Evolutionary conservation across 2,888 invertebrate species (phyloP).

Genomic region (Pocota personata): DNA sequence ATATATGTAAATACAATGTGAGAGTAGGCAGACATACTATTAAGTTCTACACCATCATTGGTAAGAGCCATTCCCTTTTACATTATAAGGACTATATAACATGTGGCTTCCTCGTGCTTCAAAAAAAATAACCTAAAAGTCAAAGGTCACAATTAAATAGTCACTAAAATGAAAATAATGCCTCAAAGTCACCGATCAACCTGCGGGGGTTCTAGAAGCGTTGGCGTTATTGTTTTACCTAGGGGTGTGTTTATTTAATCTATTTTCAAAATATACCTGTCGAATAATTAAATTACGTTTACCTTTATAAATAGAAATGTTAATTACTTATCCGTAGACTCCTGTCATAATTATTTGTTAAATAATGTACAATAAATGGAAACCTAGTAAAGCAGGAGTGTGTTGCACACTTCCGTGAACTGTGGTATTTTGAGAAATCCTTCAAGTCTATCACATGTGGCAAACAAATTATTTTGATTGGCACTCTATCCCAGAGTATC

Average conservation of each 20-base stretch:
- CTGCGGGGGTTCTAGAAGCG: not conserved
- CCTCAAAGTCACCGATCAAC: not conserved
- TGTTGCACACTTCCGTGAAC: not conserved
- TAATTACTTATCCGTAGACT: not conserved
- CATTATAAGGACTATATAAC: too few species aligned
- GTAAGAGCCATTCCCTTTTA: not conserved
- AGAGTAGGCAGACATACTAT: too few species aligned
- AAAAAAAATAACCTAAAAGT: not conserved
- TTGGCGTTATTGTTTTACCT: not conserved
- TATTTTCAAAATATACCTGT: not conserved
- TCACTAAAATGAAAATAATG: not conserved
- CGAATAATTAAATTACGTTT: not conserved
- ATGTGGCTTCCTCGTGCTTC: too few species aligned
- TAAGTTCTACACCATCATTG: too few species aligned
- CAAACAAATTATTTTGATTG: slow-evolving; percentile 19
- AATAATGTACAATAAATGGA: slow-evolving; percentile 21
- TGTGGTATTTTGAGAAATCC: not conserved
- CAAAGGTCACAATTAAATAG: not conserved
- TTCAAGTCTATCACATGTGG: not conserved
- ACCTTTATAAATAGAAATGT: not conserved
- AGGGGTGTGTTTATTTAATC: not conserved
- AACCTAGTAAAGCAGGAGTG: not conserved
- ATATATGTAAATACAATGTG: too few species aligned
- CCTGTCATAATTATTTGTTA: slow-evolving; percentile 6
- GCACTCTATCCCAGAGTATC: not conserved